phyloP scores from a whole-genome alignment of 2,797 vertebrate species.

The Notolepis coatsorum region DNA sequence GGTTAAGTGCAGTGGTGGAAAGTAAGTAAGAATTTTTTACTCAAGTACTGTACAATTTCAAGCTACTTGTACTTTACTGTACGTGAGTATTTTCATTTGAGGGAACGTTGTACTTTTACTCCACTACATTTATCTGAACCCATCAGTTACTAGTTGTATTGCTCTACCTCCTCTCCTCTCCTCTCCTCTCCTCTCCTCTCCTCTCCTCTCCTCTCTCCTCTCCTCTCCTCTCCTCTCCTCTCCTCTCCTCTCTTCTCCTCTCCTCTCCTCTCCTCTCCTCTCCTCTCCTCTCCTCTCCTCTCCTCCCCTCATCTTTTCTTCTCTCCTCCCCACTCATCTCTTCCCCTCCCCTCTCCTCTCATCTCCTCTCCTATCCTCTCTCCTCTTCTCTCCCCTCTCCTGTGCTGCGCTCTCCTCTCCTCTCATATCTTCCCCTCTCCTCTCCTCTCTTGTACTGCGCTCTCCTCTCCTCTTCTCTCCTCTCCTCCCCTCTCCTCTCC shows the following conservation, averaged over 20 bases:
- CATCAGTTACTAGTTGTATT: too few species aligned
- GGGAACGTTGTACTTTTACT: too few species aligned
- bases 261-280: neutral
- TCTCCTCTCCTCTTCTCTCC: neutral
- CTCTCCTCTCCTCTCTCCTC: neutral
- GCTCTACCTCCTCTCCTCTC: neutral
- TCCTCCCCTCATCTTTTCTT: neutral
- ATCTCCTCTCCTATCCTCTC: constrained; percentile 8
- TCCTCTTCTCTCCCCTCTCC: constrained; percentile 80
- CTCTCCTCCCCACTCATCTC: neutral
- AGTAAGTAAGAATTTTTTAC: too few species aligned
- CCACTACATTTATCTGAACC: too few species aligned
- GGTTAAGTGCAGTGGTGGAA: too few species aligned
- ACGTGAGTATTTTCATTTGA: too few species aligned
- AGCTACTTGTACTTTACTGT: too few species aligned
- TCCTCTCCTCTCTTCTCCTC: neutral
- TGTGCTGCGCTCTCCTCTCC: constrained; percentile 19
- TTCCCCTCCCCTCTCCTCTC: neutral
- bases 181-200: neutral
- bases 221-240: neutral
- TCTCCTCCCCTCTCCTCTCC: neutral
- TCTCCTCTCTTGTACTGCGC: constrained; percentile 28
- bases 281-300: neutral
- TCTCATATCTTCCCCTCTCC: constrained; percentile 41
- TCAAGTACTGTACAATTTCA: too few species aligned